phyloP scores from a whole-genome alignment of 2,888 invertebrate genomes.

The Diaprepes abbreviatus region DNA sequence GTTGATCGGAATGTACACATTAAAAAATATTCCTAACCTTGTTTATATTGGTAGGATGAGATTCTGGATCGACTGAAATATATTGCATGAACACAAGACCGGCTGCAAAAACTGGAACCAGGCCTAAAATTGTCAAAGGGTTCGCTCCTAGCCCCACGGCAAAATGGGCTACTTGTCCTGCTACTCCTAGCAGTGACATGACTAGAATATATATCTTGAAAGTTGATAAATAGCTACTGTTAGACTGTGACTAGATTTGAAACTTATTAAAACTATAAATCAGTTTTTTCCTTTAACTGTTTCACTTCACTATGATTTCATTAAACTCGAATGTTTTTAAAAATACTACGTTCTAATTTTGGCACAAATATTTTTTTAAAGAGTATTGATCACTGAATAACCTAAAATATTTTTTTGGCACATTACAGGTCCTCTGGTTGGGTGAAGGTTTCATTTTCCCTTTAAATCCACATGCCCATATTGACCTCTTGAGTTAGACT shows the following conservation, averaged over 20 bases:
- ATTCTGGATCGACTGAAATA: slow-evolving; percentile 86
- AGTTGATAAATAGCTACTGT: no score
- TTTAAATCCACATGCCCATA: slow-evolving; percentile 76
- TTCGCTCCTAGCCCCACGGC: slow-evolving; percentile 63
- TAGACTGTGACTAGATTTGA: no score
- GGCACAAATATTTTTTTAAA: slow-evolving; percentile 8
- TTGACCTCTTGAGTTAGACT: slow-evolving; percentile 75
- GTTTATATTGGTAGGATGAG: slow-evolving; percentile 78
- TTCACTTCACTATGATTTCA: no score
- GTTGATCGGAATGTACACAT: not conserved
- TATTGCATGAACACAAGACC: slow-evolving; percentile 87
- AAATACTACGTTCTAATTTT: not conserved
- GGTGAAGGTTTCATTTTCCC: no score
- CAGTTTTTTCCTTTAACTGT: no score
- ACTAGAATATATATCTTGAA: slow-evolving; percentile 10
- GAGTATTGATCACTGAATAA: no score
- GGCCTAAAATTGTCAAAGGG: slow-evolving; percentile 76
- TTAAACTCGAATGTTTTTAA: no score
- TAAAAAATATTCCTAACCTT: no score
- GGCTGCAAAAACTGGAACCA: slow-evolving; percentile 85
- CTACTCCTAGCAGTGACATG: slow-evolving; percentile 69
- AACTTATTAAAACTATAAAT: no score
- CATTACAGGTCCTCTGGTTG: no score
- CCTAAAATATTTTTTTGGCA: slow-evolving; percentile 1
- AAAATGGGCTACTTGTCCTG: slow-evolving; percentile 66